These are phyloP conservation scores for Drosophila miranda DNA, from an alignment of 1,140 invertebrate species.

Conservation along the genomic window DNA sequence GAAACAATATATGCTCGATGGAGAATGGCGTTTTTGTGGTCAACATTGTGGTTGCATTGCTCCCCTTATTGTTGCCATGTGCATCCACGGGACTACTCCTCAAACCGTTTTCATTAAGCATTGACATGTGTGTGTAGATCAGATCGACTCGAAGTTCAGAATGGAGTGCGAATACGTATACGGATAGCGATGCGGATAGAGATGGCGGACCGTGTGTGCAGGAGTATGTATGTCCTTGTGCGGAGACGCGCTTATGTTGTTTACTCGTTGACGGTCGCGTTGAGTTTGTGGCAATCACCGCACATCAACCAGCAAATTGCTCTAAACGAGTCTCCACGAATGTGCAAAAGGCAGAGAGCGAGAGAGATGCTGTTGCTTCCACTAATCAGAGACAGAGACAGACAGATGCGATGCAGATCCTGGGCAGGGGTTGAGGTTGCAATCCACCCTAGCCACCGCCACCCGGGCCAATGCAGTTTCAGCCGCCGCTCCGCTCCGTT, in stretches of 20 bases:
- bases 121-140: constrained; percentile 44
- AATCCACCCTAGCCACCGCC: neutral
- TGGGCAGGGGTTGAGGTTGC: constrained; percentile 5
- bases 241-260: constrained; percentile 66
- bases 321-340: constrained; percentile 63
- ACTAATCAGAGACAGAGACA: neutral
- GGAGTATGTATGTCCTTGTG: constrained; percentile 33
- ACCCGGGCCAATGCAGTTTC: neutral
- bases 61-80: constrained; percentile 26
- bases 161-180: neutral
- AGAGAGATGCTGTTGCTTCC: constrained; percentile 19
- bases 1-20: constrained; percentile 81
- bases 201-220: neutral
- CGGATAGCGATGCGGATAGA: neutral
- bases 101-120: constrained; percentile 62
- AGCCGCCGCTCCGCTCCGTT: constrained; percentile 26
- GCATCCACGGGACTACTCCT: constrained; percentile 43
- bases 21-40: constrained; percentile 81
- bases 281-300: constrained; percentile 81
- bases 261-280: constrained; percentile 82
- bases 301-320: constrained; percentile 81
- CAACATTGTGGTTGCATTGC: constrained; percentile 64
- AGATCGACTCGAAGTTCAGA: constrained; percentile 3
- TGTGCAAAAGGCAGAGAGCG: constrained; percentile 18
- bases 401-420: constrained; percentile 16